Base-by-base conservation (phyloP, 92 coral and sea anemone species). In the Bergia sp. region DNA sequence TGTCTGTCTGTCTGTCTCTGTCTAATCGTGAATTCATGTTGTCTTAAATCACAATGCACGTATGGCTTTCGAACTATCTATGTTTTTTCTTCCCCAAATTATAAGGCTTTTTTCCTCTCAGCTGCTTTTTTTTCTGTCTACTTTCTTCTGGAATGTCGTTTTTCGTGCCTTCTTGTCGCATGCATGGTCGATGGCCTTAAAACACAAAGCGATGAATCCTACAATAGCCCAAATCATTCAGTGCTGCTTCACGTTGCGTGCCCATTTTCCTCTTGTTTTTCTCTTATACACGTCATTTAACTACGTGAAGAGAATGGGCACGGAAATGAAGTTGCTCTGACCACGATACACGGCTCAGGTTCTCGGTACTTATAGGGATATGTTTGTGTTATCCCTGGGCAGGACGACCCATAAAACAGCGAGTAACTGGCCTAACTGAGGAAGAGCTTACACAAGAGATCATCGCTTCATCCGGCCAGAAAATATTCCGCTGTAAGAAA, bases 401-500 rank as follows among this genome's bases (percentile, higher is more conserved):
- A 95, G 98, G 98, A 53, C 92, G 98, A 23, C 98, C 98, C 57
- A 94, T 95, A 81, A 91, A 96, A 82, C 95, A 95, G 41, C 94
- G 93, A 76, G 94, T 93, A 79, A 95, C 98, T 13, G 98, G 98
- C 77, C 90, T 95, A 50, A 95, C 98, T n/a, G 98, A 95, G 74
- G 98, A 95, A 88, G 98, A 95, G 86, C 94, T 95, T 6, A 95
- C 98, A 21, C 95, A 95, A 47, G 98, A 95, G 92, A 66, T 95
- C 82, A 90, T 94, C 79, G 94, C 96, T n/a, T 86, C 98, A 41
- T 90, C 98, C 36, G 98, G 98, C 44, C 96, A 93, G 58, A 95
- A 95, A 86, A 89, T 95, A 79, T 97, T 92, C 93, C 94, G 96
- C 79, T 97, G 99, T 85, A 96, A 97, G 90, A 97, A 97, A 74